A percentile compares a stretch with the other conserved stretches of the same genome.
Evolutionary conservation across 1,140 invertebrate genomes (phyloP).

Genomic region (Elysia chlorotica): DNA sequence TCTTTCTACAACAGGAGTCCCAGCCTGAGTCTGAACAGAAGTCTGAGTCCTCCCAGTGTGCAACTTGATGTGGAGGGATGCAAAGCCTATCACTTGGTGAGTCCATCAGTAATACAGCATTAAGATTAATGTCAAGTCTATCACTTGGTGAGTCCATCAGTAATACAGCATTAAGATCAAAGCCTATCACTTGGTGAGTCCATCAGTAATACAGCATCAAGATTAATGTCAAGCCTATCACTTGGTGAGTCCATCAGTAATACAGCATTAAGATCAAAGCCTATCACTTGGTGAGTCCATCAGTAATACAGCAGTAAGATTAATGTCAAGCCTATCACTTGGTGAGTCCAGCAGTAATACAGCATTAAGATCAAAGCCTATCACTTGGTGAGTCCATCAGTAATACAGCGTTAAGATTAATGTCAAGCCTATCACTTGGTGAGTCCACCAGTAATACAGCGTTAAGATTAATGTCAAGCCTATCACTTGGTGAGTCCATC

Average conservation of each 20-base stretch:
- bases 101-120: slow-evolving; percentile 19
- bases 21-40: slow-evolving; percentile 43
- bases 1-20: slow-evolving; percentile 69
- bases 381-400: no score
- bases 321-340: no score
- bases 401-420: no score
- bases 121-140: neutral
- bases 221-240: slow-evolving; percentile 65
- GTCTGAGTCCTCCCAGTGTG: slow-evolving; percentile 42
- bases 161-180: neutral
- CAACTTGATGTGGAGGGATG: slow-evolving; percentile 61
- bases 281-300: slow-evolving; percentile 60
- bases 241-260: slow-evolving; percentile 48
- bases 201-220: neutral
- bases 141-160: neutral
- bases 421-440: no score
- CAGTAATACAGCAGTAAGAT: no score
- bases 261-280: slow-evolving; percentile 37
- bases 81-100: slow-evolving; percentile 63
- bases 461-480: no score
- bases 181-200: no score
- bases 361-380: no score
- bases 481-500: no score
- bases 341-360: no score
- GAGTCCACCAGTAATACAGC: no score